Conservation (phyloP, 2,888 invertebrate species). For the Pemphredon lugubris region DNA sequence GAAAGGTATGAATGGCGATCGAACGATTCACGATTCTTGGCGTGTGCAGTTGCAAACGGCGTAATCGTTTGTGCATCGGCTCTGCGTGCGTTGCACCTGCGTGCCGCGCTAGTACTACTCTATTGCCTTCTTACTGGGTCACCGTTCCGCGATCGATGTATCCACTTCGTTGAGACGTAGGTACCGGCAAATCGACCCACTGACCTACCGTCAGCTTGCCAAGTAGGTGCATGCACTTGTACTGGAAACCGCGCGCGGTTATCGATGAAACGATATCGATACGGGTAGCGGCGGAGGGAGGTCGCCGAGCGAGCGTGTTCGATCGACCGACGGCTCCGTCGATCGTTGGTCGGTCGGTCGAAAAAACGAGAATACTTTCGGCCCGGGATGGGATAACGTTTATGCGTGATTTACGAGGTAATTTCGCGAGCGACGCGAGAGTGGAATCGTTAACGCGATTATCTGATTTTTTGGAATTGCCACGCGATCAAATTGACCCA, state of each 20-base stretch:
- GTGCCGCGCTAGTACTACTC: conserved; percentile 43
- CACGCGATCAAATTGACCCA: no score
- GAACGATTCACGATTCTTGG: conserved; percentile 12
- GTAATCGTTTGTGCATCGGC: conserved; percentile 40
- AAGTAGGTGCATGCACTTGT: conserved; percentile 59
- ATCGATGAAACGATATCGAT: no score
- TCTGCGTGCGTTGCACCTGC: conserved; percentile 57
- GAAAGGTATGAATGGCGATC: conserved; percentile 8
- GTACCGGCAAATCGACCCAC: conserved; percentile 60
- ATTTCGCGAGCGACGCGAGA: no score
- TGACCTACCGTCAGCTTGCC: conserved; percentile 61
- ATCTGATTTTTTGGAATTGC: no score
- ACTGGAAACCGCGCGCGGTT: conserved; percentile 41
- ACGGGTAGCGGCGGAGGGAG: no score
- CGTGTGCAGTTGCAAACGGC: conserved; percentile 16
- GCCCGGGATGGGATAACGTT: no score
- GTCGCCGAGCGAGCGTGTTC: no score
- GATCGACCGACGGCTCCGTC: no score
- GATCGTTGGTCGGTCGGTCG: no score
- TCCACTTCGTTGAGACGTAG: conserved; percentile 64
- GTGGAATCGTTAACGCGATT: no score
- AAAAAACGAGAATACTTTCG: no score
- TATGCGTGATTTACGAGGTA: no score
- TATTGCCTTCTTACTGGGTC: conserved; percentile 57
- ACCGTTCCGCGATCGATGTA: conserved; percentile 65